Base-by-base conservation (phyloP, 2,888 invertebrate species). In the Cheilosia grossa region DNA sequence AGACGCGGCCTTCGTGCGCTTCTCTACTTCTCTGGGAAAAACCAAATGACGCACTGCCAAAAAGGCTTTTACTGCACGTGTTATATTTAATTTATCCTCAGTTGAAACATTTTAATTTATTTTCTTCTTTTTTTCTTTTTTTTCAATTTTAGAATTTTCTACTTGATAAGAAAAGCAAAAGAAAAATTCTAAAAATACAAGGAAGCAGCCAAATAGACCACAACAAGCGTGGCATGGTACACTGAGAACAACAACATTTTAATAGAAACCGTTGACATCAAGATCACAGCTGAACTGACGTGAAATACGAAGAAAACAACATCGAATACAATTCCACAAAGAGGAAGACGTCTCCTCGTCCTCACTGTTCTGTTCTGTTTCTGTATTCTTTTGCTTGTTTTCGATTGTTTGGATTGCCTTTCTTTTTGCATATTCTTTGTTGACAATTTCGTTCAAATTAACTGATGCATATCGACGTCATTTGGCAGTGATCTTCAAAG, bases 401-500 rank as follows among this genome's bases (percentile, higher is more conserved):
- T 21, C 24, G n/a, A 27, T 7, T 15, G 24, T 27, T 53, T 21
- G 17, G n/a, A 27, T 33, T 27, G 7, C 5, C 5, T n/a, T 59
- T 61, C 56, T 56, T 51, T 54, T 54, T 44, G 42, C 54, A 53
- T 66, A 37, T 40, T 27, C 70, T 51, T 61, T 72, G 59, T 72
- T 72, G 59, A 53, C 51, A 51, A 42, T 61, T 72, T 61, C 21
- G 19, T 61, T 61, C 13, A 51, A 72, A 53, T 40, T 58, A 58
- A 49, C 24, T 24, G 61, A 27, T 17, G 44, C 27, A 63, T 17
- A 54, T 61, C 47, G 61, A 80, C 81, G 81, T 75, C 81, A 81
- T 56, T 61, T 63, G 81, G 70, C 81, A 82, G 19, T 82, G 70
- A 82, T 82, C 81, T 82, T 82, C 70, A 75, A 53, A 69, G 56